Conservation (phyloP, 1,140 invertebrate species). For the Caenorhabditis latens region DNA sequence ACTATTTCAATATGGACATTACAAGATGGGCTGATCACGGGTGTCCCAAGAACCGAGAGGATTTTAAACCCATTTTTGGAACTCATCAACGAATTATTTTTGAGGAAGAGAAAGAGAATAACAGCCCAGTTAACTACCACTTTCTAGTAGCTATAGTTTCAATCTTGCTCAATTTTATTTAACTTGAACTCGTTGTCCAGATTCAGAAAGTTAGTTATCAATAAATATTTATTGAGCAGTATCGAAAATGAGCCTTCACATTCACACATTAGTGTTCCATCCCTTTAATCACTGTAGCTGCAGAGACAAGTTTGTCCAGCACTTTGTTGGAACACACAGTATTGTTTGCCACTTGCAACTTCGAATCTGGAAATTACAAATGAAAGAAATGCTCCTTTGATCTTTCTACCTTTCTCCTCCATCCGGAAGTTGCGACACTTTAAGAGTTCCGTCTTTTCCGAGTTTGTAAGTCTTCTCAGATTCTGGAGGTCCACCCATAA, state of each 20-base stretch:
- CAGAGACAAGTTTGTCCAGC: conserved; percentile 33
- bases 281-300: neutral
- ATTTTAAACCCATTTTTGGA: conserved; percentile 18
- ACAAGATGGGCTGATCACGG: conserved; percentile 15
- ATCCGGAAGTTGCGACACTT: neutral
- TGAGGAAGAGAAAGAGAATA: neutral
- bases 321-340: neutral
- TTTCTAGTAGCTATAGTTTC: neutral
- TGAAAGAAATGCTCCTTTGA: neutral
- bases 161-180: neutral
- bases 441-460: neutral
- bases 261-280: too few relatives aligned
- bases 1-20: conserved; percentile 52
- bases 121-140: neutral
- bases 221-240: too few relatives aligned
- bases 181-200: too few relatives aligned
- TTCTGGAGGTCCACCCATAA: neutral
- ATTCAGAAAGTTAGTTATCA: too few relatives aligned
- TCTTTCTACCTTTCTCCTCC: neutral
- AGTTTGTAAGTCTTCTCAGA: neutral
- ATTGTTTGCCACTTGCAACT: neutral
- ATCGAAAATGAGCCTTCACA: too few relatives aligned
- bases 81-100: neutral
- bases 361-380: neutral
- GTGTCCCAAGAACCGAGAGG: conserved; percentile 46